phyloP scores from a whole-genome alignment of 2,888 invertebrate species.

The Acrobasis consociella region DNA sequence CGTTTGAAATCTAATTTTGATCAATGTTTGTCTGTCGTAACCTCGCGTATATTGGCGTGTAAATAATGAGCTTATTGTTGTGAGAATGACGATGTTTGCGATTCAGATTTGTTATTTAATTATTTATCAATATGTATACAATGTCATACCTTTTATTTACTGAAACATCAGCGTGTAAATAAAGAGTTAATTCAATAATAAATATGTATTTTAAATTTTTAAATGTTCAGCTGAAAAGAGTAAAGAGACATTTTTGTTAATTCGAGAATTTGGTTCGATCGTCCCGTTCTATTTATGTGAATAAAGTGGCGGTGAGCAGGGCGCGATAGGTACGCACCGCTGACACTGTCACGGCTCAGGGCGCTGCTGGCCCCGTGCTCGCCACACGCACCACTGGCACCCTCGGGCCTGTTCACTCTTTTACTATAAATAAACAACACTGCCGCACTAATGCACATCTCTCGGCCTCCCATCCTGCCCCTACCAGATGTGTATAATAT shows the following conservation, averaged over 20 bases:
- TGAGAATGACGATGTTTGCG: background rate
- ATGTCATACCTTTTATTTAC: background rate
- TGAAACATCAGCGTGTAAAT: background rate
- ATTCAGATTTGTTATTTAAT: background rate
- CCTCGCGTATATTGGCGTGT: background rate
- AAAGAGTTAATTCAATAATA: no score
- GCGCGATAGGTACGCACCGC: constrained; percentile 37
- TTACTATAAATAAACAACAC: constrained; percentile 60
- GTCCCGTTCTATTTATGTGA: constrained; percentile 29
- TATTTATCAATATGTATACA: background rate
- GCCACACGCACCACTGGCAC: constrained; percentile 62
- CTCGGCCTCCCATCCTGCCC: constrained; percentile 13
- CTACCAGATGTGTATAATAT: background rate
- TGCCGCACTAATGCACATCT: constrained; percentile 30
- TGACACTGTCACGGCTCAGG: constrained; percentile 59
- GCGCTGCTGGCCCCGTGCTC: constrained; percentile 48
- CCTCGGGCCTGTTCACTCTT: constrained; percentile 44
- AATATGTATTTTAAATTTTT: no score
- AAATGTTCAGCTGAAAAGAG: no score
- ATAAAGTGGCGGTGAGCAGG: constrained; percentile 28
- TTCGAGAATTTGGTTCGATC: constrained; percentile 27
- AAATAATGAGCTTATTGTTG: background rate
- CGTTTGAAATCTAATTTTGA: background rate
- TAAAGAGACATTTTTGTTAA: constrained; percentile 23
- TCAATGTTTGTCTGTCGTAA: background rate